Conservation (phyloP, 2,888 invertebrate genomes). For the Teleiodes luculella region DNA sequence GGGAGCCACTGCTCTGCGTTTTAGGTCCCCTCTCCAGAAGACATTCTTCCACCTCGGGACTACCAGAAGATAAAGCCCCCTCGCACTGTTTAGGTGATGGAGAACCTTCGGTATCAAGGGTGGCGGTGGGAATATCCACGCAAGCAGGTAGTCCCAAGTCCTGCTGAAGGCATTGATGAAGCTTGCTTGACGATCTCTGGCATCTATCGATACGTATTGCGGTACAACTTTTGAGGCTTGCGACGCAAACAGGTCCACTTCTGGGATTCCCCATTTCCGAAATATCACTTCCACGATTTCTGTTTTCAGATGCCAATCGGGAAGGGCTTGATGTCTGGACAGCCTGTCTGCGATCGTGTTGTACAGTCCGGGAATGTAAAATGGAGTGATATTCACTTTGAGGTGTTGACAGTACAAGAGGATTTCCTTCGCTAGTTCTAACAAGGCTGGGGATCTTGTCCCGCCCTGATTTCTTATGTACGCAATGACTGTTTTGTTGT, state of each 20-base stretch:
- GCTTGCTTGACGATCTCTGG: neutral
- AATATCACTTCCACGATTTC: neutral
- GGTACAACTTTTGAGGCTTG: conserved; percentile 12
- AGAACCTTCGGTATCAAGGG: conserved; percentile 19
- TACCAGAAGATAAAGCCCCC: conserved; percentile 16
- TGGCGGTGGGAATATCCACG: conserved; percentile 24
- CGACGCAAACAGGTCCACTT: conserved; percentile 21
- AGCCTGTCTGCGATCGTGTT: conserved; percentile 26
- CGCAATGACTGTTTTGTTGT: conserved; percentile 27
- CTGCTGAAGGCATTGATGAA: conserved; percentile 21
- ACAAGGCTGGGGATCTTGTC: conserved; percentile 3
- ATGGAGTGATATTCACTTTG: conserved; percentile 10
- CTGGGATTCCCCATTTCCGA: conserved; percentile 9
- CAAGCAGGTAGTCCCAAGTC: conserved; percentile 16
- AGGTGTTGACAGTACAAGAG: neutral
- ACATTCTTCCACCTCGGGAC: conserved; percentile 15
- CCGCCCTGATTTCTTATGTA: conserved; percentile 29
- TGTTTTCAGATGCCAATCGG: conserved; percentile 25
- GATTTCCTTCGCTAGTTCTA: neutral
- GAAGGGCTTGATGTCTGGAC: conserved; percentile 16
- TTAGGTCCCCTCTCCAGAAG: conserved; percentile 18
- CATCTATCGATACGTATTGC: conserved; percentile 11
- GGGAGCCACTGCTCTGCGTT: conserved; percentile 15
- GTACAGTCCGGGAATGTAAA: conserved; percentile 29
- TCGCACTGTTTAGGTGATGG: conserved; percentile 17